A percentile compares a stretch with the other conserved stretches of the same genome.
Evolutionary conservation across 2,888 invertebrate genomes (phyloP).

Genomic region (Melanostoma scalare): DNA sequence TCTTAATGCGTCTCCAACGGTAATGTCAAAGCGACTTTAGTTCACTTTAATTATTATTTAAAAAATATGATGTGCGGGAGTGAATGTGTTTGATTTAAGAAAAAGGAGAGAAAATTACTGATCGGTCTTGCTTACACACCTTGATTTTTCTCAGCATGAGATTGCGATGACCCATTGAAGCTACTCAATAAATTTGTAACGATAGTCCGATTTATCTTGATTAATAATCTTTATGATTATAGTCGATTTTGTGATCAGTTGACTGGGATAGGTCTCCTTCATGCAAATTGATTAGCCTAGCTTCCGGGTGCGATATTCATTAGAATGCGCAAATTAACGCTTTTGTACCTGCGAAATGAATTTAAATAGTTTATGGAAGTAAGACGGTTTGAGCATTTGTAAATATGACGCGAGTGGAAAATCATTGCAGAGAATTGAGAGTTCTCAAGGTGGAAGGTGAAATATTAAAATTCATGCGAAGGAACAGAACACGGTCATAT

Average conservation of each 20-base stretch:
- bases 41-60: constrained; percentile 38
- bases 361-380: too few relatives aligned
- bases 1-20: constrained; percentile 24
- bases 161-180: constrained; percentile 32
- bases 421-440: too few relatives aligned
- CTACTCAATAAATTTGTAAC: neutral
- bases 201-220: constrained; percentile 29
- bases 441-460: too few relatives aligned
- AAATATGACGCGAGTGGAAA: too few relatives aligned
- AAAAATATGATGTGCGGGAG: constrained; percentile 26
- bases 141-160: constrained; percentile 26
- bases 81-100: constrained; percentile 1
- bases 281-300: neutral
- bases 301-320: neutral
- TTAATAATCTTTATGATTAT: constrained; percentile 12
- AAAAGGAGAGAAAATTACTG: constrained; percentile 16
- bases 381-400: too few relatives aligned
- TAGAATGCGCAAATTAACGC: too few relatives aligned
- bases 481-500: too few relatives aligned
- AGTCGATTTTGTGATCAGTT: neutral
- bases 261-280: neutral
- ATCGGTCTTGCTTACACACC: constrained; percentile 30
- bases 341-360: too few relatives aligned
- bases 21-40: constrained; percentile 47
- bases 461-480: too few relatives aligned